These are phyloP conservation scores for Melinopterus prodromus DNA, from an alignment of 2,888 invertebrate genomes.

Conservation along the genomic window DNA sequence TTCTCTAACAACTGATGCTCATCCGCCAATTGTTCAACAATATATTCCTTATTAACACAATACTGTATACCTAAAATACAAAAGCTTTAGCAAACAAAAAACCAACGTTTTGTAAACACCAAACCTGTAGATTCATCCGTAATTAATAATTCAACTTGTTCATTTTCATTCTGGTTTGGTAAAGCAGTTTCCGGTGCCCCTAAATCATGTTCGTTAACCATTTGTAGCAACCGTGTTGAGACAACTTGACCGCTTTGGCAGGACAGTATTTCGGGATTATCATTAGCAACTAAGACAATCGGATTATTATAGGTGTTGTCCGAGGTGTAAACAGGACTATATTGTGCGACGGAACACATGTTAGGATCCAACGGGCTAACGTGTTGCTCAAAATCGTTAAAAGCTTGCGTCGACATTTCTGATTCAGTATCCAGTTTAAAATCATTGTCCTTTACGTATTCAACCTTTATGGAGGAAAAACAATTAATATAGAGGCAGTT, in stretches of 20 bases:
- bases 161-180: conserved; percentile 45
- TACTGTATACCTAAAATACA: conserved; percentile 44
- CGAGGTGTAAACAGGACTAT: conserved; percentile 65
- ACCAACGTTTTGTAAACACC: neutral
- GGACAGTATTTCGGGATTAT: conserved; percentile 29
- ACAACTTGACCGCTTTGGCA: conserved; percentile 19
- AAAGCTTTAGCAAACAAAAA: neutral
- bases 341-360: conserved; percentile 67
- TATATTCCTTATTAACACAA: conserved; percentile 47
- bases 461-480: conserved; percentile 50
- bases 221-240: conserved; percentile 50
- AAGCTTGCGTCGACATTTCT: conserved; percentile 43
- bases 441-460: conserved; percentile 56
- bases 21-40: conserved; percentile 54
- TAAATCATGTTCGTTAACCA: conserved; percentile 32
- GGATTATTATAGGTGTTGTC: conserved; percentile 51
- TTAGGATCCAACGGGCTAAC: conserved; percentile 61
- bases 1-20: conserved; percentile 55
- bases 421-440: conserved; percentile 51
- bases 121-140: conserved; percentile 57
- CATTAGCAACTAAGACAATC: conserved; percentile 53
- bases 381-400: conserved; percentile 53
- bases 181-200: conserved; percentile 40
- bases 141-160: conserved; percentile 58
- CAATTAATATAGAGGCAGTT: neutral